Evolutionary conservation across 2,113 vertebrate genomes (phyloP).

Genomic region (Craseonycteris thonglongyai): DNA sequence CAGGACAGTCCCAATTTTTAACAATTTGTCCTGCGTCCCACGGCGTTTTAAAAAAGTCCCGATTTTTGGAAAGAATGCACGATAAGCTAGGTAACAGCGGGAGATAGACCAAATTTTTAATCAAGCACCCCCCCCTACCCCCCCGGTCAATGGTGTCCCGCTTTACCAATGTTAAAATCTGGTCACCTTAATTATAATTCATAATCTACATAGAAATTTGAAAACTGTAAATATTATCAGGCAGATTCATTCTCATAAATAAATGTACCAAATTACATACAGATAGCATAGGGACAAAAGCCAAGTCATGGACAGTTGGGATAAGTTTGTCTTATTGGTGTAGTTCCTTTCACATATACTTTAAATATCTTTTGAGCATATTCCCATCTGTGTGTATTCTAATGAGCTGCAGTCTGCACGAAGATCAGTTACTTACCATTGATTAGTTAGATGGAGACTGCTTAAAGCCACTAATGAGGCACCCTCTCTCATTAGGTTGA

Average conservation of each 20-base stretch:
- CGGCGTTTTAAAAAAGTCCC: no score
- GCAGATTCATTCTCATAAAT: conserved; percentile 66
- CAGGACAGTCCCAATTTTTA: no score
- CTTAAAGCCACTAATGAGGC: conserved; percentile 76
- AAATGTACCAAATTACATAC: conserved; percentile 65
- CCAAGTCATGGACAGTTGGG: conserved; percentile 35
- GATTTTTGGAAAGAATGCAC: no score
- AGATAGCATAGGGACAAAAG: conserved; percentile 58
- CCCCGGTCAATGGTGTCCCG: no score
- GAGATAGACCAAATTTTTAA: no score
- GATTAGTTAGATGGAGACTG: conserved; percentile 76
- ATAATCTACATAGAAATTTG: conserved; percentile 43
- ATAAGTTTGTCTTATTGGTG: conserved; percentile 71
- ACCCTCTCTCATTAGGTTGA: conserved; percentile 54
- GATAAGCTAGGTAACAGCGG: no score
- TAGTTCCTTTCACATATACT: conserved; percentile 65
- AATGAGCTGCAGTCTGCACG: conserved; percentile 74
- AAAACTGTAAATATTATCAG: conserved; percentile 61
- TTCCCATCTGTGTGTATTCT: conserved; percentile 78
- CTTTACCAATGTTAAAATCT: no score
- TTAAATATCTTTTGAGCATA: conserved; percentile 76
- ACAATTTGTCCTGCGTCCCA: no score
- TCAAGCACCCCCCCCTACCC: no score
- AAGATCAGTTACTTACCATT: conserved; percentile 75
- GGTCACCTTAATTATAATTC: conserved; percentile 68